phyloP scores from a whole-genome alignment of 2,797 vertebrate genomes.

The Schizopygopsis pylzovi region DNA sequence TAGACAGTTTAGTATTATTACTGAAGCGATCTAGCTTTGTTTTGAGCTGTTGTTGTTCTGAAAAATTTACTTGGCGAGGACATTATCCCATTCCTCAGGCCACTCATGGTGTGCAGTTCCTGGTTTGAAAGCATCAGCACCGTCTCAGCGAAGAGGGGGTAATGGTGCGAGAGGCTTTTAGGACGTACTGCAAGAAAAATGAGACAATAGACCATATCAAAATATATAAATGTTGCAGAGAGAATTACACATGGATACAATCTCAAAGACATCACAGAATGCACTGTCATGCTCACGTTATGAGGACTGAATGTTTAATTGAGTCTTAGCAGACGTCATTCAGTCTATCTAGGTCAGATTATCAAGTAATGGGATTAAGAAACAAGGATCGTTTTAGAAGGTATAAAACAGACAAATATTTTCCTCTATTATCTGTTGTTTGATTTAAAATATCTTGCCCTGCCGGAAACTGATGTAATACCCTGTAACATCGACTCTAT shows the following conservation, averaged over 20 bases:
- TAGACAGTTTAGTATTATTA: neutral
- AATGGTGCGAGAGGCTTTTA: conserved; percentile 27
- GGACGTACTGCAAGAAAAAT: conserved; percentile 1
- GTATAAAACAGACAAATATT: conserved; percentile 13
- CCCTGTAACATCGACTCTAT: conserved; percentile 13
- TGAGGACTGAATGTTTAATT: neutral
- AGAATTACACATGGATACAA: neutral
- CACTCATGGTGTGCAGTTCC: neutral
- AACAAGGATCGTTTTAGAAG: neutral
- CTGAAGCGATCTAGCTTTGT: neutral
- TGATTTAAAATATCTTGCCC: conserved; percentile 3
- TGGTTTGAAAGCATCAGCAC: neutral
- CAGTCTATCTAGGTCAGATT: conserved; percentile 9
- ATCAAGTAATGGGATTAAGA: conserved; percentile 14
- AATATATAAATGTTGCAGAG: neutral
- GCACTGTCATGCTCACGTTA: neutral
- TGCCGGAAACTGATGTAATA: conserved; percentile 8
- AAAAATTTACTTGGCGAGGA: neutral
- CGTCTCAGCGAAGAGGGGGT: neutral
- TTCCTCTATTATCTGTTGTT: conserved; percentile 8
- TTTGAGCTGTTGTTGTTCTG: conserved; percentile 18
- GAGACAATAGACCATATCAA: conserved; percentile 4
- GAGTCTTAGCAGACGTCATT: neutral
- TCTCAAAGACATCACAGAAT: neutral
- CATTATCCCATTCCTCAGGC: neutral